Percentiles rank a stretch among this genome's conserved stretches.
phyloP scores from a whole-genome alignment of 2,113 vertebrate genomes.

The Vulpes vulpes region DNA sequence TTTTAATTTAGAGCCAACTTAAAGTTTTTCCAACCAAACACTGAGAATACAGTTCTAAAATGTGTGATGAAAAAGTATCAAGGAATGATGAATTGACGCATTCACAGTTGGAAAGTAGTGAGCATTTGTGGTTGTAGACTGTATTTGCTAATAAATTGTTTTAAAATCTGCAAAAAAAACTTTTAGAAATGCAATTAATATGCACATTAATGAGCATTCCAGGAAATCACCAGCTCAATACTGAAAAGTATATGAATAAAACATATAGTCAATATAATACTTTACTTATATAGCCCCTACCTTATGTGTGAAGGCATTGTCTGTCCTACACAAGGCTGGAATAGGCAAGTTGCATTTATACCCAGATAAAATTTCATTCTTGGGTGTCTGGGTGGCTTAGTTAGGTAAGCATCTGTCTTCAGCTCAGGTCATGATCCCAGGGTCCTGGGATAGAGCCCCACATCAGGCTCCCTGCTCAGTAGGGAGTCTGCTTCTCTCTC shows the following conservation, averaged over 20 bases:
- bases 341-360: slow-evolving; percentile 11
- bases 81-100: slow-evolving; percentile 53
- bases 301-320: neutral
- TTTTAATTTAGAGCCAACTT: slow-evolving; percentile 31
- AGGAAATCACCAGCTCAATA: slow-evolving; percentile 25
- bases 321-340: neutral
- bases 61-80: slow-evolving; percentile 46
- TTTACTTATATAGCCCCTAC: neutral
- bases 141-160: slow-evolving; percentile 60
- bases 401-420: too few species aligned
- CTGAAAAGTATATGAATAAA: slow-evolving; percentile 47
- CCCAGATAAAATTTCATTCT: neutral
- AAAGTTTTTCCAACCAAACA: slow-evolving; percentile 55
- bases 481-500: too few species aligned
- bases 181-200: slow-evolving; percentile 63
- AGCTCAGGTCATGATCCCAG: too few species aligned
- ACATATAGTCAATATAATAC: neutral
- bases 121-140: slow-evolving; percentile 18
- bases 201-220: slow-evolving; percentile 25
- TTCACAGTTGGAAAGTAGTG: slow-evolving; percentile 57
- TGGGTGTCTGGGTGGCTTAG: too few species aligned
- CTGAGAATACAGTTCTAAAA: slow-evolving; percentile 8
- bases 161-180: slow-evolving; percentile 44
- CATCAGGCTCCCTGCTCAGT: too few species aligned
- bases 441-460: too few species aligned